Evolutionary conservation across 2,113 vertebrate species (phyloP), one percentile per base, ranked within the genome.

Genomic region (Urocynchramus pylzowi): DNA sequence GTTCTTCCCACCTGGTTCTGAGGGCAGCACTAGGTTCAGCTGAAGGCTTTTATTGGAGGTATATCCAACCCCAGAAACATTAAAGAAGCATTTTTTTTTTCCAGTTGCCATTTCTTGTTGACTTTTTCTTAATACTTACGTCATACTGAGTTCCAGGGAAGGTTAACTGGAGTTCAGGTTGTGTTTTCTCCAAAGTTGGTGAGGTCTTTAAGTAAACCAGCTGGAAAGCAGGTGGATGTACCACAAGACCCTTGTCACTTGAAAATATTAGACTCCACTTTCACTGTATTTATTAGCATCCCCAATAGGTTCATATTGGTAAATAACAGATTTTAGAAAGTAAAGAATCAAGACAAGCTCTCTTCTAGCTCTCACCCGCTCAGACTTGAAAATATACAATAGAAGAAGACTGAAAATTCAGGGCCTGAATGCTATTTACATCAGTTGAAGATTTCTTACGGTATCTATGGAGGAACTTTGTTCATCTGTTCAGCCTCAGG

Each of bases 291-390:
- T 64, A 37, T 65, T 44, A 63, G 8, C 35, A 56, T 6, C 16
- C 8, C 54, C 7, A 10, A 6, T 10, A 49, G 5, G 11, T 79
- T 80, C 1, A 2, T 79, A 44, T 17, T 1, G 1, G 41, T 84
- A 70, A 89, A 56, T 23, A 68, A 70, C 6, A 42, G 56, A 41
- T 30, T 64, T 81, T 23, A 56, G 41, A 57, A 69, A 23, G 31
- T 21, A 82, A 69, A 73, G 49, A 82, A 73, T 53, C 13, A 56
- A 87, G 52, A 31, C 27, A 74, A 71, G 17, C 5, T 23, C 3
- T 21, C 17, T 56, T 79, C 39, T 56, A 64, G 35, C 26, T 91
- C 37, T 79, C 9, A 45, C 16, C 20, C 54, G 28, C 18, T 76
- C 39, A 42, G 42, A 60, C 41, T n/a, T 65, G 44, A 71, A 73